Conservation (phyloP, 2,113 vertebrate genomes). For the Oreochromis tanganicae region DNA sequence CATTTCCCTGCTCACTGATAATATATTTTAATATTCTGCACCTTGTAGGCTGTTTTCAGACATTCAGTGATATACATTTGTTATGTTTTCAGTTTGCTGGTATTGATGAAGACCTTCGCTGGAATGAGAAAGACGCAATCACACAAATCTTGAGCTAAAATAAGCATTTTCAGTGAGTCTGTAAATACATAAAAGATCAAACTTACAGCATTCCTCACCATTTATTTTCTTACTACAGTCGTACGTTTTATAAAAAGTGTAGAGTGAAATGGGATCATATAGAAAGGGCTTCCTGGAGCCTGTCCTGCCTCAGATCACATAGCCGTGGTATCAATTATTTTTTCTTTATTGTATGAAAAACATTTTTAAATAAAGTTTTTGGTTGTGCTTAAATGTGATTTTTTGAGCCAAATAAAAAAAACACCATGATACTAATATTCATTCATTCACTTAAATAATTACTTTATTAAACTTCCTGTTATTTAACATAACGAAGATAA, state of each 20-base stretch:
- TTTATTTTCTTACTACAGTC: background rate
- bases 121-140: constrained; percentile 57
- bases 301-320: background rate
- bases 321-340: background rate
- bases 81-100: constrained; percentile 74
- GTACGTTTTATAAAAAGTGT: background rate
- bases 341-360: background rate
- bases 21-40: background rate
- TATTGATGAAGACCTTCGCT: constrained; percentile 76
- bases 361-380: background rate
- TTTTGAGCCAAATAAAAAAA: background rate
- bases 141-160: background rate
- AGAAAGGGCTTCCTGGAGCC: background rate
- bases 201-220: background rate
- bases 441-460: background rate
- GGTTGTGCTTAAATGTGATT: background rate
- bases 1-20: background rate
- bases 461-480: background rate
- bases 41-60: background rate
- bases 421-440: background rate
- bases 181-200: background rate
- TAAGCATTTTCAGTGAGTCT: background rate
- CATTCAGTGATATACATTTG: background rate
- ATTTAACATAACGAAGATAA: background rate
- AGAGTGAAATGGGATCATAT: background rate